A percentile compares a stretch with the other conserved stretches of the same genome.
These are phyloP conservation scores for Catagonus wagneri DNA, from an alignment of 2,113 vertebrate genomes.

Conservation along the genomic window DNA sequence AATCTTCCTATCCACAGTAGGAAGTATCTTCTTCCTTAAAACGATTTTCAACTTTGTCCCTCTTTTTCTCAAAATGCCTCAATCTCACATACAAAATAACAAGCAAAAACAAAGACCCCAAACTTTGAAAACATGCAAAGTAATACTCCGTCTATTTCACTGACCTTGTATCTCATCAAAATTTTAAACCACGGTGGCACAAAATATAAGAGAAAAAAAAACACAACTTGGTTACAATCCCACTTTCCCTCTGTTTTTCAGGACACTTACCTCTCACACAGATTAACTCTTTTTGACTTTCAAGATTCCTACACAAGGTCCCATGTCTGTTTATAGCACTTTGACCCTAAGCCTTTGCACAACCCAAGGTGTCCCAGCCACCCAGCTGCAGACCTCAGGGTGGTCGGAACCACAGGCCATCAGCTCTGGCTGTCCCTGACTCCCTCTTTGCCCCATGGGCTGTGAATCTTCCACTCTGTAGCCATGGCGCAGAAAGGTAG, in stretches of 20 bases:
- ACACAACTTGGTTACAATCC: neutral
- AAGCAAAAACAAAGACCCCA: neutral
- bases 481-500: neutral
- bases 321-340: neutral
- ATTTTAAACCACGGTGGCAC: neutral
- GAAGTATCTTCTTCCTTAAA: conserved; percentile 23
- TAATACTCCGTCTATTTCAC: neutral
- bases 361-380: neutral
- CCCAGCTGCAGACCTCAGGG: neutral
- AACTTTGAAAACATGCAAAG: neutral
- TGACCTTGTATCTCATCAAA: neutral
- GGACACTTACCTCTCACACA: neutral
- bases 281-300: neutral
- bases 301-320: neutral
- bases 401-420: neutral
- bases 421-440: neutral
- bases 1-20: neutral
- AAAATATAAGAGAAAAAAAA: neutral
- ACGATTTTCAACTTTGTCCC: neutral
- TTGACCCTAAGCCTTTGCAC: neutral
- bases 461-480: neutral
- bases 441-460: neutral
- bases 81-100: conserved; percentile 36
- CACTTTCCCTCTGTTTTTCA: neutral
- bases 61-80: neutral